Evolutionary conservation across 2,113 vertebrate genomes (phyloP), one percentile per base, ranked within the genome.

Genomic region (Carassius carassius): DNA sequence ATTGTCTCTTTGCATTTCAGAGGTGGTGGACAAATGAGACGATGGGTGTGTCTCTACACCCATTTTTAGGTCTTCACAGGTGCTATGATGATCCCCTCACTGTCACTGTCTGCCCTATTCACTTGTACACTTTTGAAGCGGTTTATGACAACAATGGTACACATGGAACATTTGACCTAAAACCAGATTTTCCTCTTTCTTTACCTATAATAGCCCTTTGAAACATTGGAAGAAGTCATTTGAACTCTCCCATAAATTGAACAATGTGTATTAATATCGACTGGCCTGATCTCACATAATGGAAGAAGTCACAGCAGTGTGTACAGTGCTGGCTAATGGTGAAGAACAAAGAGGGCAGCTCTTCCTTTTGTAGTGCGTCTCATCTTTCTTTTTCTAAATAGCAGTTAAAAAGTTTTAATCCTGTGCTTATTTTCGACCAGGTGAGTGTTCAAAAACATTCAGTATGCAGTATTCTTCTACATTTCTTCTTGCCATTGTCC

Each of bases 201-300:
- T 51, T 51, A 16, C 49, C 49, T 14, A 44, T 35, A 67, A 81
- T 35, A 47, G 65, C 49, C 72, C 47, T 70, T 82, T 82, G 25
- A 72, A 54, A 70, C 25, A 37, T 51, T 51, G 17, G 47, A 16
- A 37, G 21, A 65, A 25, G 65, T 37, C 44, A 70, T 70, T 70
- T 82, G 29, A 81, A 67, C 78, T 65, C 77, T 79, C 77, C 56
- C 77, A 25, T 79, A 11, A 67, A 51, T 10, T 67, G 4, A 81
- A 81, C 62, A 67, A 81, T 81, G 21, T 44, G 35, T 81, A 41
- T 81, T 67, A 49, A 65, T 51, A 32, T 67, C 47, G 74, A 77
- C 29, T 19, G 25, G 5, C 17, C 32, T 12, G 23, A 11, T 44
- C 78, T 81, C n/a, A 32, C 14, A 67, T 58, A 78, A 78, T 79